Evolutionary conservation across 1,140 invertebrate species (phyloP), one percentile per base, ranked within the genome.

Genomic region (Bombus waltoni): DNA sequence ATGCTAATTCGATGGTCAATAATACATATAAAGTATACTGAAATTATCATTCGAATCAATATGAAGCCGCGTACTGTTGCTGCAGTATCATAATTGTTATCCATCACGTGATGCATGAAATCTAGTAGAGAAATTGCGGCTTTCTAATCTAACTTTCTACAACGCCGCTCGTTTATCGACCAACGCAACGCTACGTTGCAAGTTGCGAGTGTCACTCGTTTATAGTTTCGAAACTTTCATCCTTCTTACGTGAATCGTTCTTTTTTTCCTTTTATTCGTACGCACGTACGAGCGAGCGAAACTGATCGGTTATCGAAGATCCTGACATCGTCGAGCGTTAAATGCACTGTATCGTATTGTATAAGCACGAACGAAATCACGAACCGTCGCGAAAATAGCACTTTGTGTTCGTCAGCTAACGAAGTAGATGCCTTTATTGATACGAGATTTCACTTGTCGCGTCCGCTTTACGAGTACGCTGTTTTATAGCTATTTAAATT

Each of bases 1-100:
- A 59, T n/a, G 66, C 40, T 89, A 90, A 90, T 87, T 89, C 71
- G 15, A 87, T 80, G 83, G 70, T 85, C 79, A 81, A 89, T 90
- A 90, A 90, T 71, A 62, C 25, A 28, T 13, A 72, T 42, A 85
- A 66, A 40, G 38, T 79, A 81, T 59, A 83, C 70, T 35, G 75
- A 42, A 84, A 87, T 87, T 90, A 90, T 90, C 78, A 15, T 47
- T 35, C 62, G 40, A 82, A 79, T 89, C 81, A 62, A 83, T 87
- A 72, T 6, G 25, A 65, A 57, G 38, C 15, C 15, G 42, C 25
- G 65, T 79, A 68, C 47, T 38, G 11, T 87, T 40, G 75, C 72
- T 38, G 80, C 80, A 83, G 53, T 83, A 74, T 83, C 80, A 9
- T 84, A 83, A 89, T 87, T 87, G 68, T 81, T 72, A 89, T 76